Evolutionary conservation across 1,140 invertebrate species (phyloP), one percentile per base, ranked within the genome.

Genomic region (Caenorhabditis latens): DNA sequence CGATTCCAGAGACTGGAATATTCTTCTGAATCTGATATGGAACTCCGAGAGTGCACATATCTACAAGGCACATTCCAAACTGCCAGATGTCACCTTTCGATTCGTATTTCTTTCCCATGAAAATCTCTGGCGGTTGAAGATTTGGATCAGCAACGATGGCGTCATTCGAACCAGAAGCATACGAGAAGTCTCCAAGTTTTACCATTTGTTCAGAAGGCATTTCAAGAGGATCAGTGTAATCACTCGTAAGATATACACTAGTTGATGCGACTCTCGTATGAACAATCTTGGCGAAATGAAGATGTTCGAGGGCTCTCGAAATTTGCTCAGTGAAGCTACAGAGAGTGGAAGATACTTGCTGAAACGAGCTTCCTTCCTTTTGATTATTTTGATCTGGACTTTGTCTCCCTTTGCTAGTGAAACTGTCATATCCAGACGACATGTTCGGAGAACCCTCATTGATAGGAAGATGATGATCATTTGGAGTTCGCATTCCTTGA

Each of bases 61-160:
- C 71, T 2, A 24, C 71, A 8, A 79, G 71, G 14, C 43, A 79
- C 46, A 50, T 13, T 79, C 71, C 71, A 21, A 79, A 50, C n/a
- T 79, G 71, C 71, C 71, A 79, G 24, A 79, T 79, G n/a, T 79
- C 46, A 11, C 71, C n/a, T 79, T 53, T 79, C 46, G 43, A 13
- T 79, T 79, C 46, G 46, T 53, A 50, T 50, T 79, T 48, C 40
- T 79, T 24, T 21, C 71, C 46, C 6, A 14, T 50, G 1, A 50
- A 32, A 13, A 79, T 46, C 24, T 79, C 71, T 13, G 71, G 43
- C 24, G 71, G 46, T n/a, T 79, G 71, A 4, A 24, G n/a, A 8
- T 19, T 50, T 4, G 32, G 11, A 9, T 43, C 40, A 48, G 19
- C 21, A 14, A n/a, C n/a, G 40, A 79, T 24, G 13, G n/a, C 61